phyloP scores from a whole-genome alignment of 2,888 invertebrate genomes.

The Leptopterna dolabrata region DNA sequence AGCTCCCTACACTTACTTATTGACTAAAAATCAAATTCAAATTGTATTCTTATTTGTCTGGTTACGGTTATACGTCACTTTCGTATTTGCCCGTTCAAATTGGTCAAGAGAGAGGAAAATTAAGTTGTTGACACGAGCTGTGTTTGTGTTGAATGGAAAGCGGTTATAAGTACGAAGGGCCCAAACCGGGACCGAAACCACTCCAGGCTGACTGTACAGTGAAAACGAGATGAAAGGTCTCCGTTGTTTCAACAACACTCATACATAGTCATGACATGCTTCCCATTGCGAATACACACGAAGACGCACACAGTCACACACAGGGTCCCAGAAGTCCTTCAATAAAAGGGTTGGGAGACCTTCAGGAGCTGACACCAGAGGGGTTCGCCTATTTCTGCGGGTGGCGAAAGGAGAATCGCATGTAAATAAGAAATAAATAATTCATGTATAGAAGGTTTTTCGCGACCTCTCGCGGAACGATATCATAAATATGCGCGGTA shows the following conservation, averaged over 20 bases:
- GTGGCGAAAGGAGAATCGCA: slow-evolving; percentile 28
- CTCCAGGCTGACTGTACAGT: background rate
- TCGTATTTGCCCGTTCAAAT: background rate
- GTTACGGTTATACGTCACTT: too few relatives aligned
- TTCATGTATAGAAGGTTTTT: slow-evolving; percentile 10
- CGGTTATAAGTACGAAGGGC: background rate
- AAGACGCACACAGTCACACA: background rate
- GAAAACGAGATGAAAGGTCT: background rate
- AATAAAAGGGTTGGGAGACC: background rate
- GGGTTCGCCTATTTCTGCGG: background rate
- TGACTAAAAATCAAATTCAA: too few relatives aligned
- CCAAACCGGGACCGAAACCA: background rate
- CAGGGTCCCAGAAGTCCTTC: background rate
- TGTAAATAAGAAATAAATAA: slow-evolving; percentile 47
- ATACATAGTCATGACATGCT: background rate
- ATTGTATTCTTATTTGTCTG: too few relatives aligned
- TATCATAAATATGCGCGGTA: slow-evolving; percentile 47
- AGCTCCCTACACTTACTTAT: too few relatives aligned
- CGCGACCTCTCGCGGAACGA: background rate
- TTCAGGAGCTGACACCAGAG: slow-evolving; percentile 6
- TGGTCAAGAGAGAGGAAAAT: background rate
- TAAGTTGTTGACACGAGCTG: background rate
- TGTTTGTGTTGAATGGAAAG: background rate
- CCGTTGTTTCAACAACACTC: slow-evolving; percentile 11
- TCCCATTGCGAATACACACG: background rate